Evolutionary conservation across 2,888 invertebrate genomes (phyloP).

Genomic region (Rhorus exstirpatorius): DNA sequence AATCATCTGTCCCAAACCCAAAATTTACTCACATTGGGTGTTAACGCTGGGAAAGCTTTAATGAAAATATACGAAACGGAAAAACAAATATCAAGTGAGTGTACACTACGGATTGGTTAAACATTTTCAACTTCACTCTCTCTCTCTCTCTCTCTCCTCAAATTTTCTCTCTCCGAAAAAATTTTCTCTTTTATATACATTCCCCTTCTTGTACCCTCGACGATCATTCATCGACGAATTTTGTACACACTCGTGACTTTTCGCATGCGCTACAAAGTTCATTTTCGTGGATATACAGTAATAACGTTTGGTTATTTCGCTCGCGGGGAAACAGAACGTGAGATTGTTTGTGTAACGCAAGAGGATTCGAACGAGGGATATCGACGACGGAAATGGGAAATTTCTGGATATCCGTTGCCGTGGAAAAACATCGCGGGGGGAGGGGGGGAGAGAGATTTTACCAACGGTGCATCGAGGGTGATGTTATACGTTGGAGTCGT

Average conservation of each 20-base stretch:
- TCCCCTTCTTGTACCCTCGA: too few relatives aligned
- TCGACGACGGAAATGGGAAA: conserved; percentile 60
- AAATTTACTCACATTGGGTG: too few relatives aligned
- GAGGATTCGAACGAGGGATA: conserved; percentile 43
- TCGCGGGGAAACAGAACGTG: neutral
- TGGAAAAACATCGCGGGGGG: conserved; percentile 25
- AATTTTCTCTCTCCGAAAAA: too few relatives aligned
- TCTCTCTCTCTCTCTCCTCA: neutral
- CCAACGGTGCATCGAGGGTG: neutral
- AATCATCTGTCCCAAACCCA: too few relatives aligned
- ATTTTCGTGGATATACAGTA: neutral
- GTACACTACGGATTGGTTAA: too few relatives aligned
- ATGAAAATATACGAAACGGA: too few relatives aligned
- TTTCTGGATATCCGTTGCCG: conserved; percentile 30
- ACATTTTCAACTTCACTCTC: neutral
- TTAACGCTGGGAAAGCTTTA: too few relatives aligned
- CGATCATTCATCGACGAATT: too few relatives aligned
- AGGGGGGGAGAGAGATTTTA: conserved; percentile 11
- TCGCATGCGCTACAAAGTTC: neutral
- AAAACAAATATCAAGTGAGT: neutral
- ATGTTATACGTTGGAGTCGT: conserved; percentile 19
- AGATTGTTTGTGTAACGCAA: neutral
- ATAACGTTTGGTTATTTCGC: conserved; percentile 15
- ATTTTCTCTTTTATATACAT: too few relatives aligned
- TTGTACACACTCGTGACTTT: neutral